Percentiles rank a stretch among this genome's conserved stretches.
phyloP scores from a whole-genome alignment of 2,888 invertebrate genomes.

The Cantharis nigra region DNA sequence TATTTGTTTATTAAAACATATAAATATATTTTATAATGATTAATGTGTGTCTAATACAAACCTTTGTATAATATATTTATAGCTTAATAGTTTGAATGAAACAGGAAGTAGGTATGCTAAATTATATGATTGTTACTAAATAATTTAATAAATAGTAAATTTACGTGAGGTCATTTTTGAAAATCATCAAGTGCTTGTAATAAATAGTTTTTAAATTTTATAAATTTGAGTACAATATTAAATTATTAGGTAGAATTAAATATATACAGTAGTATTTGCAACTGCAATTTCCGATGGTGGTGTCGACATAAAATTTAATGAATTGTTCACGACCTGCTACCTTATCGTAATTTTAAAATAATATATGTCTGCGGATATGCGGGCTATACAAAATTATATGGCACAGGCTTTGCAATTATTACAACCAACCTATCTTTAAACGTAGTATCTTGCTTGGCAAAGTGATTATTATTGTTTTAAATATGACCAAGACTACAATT shows the following conservation, averaged over 20 bases:
- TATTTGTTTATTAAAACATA: neutral
- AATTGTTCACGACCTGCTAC: neutral
- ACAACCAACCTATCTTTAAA: neutral
- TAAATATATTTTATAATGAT: conserved; percentile 2
- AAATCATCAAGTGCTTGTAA: neutral
- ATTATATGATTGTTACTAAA: neutral
- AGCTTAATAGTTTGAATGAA: neutral
- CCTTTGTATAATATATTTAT: neutral
- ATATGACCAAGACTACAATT: neutral
- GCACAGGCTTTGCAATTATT: neutral
- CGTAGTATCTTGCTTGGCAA: neutral
- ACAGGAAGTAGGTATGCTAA: neutral
- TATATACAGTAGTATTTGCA: neutral
- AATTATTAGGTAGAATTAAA: neutral
- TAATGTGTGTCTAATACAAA: conserved; percentile 2
- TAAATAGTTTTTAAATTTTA: neutral
- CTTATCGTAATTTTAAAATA: neutral
- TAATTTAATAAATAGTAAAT: conserved; percentile 3
- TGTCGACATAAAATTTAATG: neutral
- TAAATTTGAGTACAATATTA: neutral
- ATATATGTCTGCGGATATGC: neutral
- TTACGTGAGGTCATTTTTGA: neutral
- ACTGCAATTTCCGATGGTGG: neutral
- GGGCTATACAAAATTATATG: neutral
- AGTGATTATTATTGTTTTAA: neutral